These are phyloP conservation scores for Panthera leo DNA, from an alignment of 2,113 vertebrate genomes.

Conservation along the genomic window DNA sequence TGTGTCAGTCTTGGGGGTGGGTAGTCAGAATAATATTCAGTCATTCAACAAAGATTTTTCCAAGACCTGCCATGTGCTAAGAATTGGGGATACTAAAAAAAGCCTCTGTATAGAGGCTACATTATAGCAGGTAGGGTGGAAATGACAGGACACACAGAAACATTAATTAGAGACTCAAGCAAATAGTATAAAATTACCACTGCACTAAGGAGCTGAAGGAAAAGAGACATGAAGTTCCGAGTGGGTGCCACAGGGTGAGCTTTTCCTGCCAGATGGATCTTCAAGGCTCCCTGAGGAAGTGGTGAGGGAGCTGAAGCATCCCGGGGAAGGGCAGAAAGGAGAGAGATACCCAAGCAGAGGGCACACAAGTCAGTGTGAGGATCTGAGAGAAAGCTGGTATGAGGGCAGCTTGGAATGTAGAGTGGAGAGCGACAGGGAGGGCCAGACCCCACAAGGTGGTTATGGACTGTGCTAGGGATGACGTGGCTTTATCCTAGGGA, in stretches of 20 bases:
- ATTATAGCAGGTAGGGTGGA: not conserved
- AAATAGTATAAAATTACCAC: not conserved
- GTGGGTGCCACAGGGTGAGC: not conserved
- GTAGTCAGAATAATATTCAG: not conserved
- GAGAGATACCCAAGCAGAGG: not conserved
- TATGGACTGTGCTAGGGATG: not conserved
- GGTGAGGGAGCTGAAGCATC: not conserved
- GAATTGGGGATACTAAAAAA: not conserved
- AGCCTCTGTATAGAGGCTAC: not conserved
- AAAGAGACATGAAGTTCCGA: not conserved
- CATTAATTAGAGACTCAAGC: not conserved
- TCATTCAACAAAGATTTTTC: not conserved
- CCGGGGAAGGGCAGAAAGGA: not conserved
- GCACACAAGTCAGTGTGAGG: not conserved
- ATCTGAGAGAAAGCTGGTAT: not conserved
- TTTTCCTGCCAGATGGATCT: not conserved
- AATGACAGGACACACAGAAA: not conserved
- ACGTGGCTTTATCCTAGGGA: not conserved
- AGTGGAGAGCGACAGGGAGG: not conserved
- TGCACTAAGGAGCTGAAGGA: not conserved
- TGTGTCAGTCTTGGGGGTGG: not conserved
- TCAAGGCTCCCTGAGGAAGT: not conserved
- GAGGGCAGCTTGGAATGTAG: accelerated
- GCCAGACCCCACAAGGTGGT: not conserved
- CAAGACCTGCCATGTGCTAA: not conserved